Base-by-base conservation (phyloP, 2,113 vertebrate species). In the Sinocyclocheilus anophthalmus region DNA sequence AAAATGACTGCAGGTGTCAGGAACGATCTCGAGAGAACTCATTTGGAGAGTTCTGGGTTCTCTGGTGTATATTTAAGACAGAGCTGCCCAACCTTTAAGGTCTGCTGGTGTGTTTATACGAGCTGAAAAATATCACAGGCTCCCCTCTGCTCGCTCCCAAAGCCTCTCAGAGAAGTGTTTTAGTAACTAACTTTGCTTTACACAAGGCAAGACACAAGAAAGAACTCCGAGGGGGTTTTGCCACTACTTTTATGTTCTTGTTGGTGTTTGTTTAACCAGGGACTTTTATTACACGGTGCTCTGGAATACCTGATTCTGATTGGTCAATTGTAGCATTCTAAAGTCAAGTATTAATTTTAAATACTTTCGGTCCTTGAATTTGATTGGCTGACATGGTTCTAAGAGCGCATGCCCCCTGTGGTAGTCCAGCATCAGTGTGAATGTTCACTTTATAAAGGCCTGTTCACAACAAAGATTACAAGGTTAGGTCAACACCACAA, bases 1-100 rank as follows among this genome's bases (percentile, higher is more conserved):
- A 90, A 88, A 90, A 89, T 88, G 87, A 88, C 86, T 87, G 86
- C 86, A 88, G 89, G 89, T 90, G 83, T 87, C 79, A 33, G 72
- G 73, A 76, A 75, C 12, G 30, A 77, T 90, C 91, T 88, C 89
- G 50, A 16, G 91, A 88, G 91, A 84, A 85, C 86, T 90, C 87
- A 90, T 91, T 90, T 88, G 85, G 82, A 45, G 83, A 86, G 81
- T 67, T 79, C 69, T 33, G 13, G 20, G 79, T 80, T 84, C 87
- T 88, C 87, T 79, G 76, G 86, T 83, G 85, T 89, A 77, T 89
- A 88, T 90, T 87, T 90, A 89, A 88, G 86, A 84, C 73, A 7
- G 26, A 91, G 84, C 42, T 77, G 42, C 76, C 85, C 81, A 76
- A 85, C 48, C 83, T 86, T 87, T 86, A 85, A 76, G 63, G 42